phyloP scores from a whole-genome alignment of 2,113 vertebrate genomes.

The Pseudopipra pipra region DNA sequence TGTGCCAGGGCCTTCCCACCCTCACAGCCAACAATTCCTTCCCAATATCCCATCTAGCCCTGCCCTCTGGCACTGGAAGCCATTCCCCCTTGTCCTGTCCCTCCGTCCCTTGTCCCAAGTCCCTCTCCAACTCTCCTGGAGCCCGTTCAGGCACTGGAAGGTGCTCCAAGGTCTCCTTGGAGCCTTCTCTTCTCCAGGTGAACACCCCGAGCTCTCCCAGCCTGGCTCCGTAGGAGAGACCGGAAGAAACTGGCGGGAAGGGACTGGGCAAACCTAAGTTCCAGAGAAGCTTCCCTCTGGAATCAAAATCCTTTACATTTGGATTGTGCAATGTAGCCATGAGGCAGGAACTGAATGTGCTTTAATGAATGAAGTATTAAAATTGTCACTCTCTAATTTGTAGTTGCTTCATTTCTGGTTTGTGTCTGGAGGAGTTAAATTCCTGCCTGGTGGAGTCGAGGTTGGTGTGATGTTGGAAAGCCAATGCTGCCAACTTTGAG shows the following conservation, averaged over 20 bases:
- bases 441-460: not conserved
- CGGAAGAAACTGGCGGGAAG: not conserved
- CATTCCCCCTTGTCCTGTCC: not conserved
- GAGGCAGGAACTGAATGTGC: not conserved
- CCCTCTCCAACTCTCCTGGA: not conserved
- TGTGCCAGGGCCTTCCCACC: not conserved
- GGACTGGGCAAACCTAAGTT: not conserved
- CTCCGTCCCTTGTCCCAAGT: not conserved
- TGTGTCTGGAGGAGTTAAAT: conserved; percentile 40
- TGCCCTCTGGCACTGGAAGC: not conserved
- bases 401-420: not conserved
- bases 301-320: not conserved
- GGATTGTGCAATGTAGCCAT: not conserved
- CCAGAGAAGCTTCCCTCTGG: not conserved
- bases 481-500: not conserved
- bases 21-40: not conserved
- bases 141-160: rapidly evolving
- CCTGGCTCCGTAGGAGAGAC: not conserved
- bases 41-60: not conserved
- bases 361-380: not conserved
- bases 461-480: not conserved
- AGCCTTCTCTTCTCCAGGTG: not conserved
- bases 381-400: not conserved
- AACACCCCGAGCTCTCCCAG: not conserved
- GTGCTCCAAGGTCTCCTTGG: not conserved